Evolutionary conservation across 2,888 invertebrate genomes (phyloP).

Genomic region (Aspidapion aeneum): DNA sequence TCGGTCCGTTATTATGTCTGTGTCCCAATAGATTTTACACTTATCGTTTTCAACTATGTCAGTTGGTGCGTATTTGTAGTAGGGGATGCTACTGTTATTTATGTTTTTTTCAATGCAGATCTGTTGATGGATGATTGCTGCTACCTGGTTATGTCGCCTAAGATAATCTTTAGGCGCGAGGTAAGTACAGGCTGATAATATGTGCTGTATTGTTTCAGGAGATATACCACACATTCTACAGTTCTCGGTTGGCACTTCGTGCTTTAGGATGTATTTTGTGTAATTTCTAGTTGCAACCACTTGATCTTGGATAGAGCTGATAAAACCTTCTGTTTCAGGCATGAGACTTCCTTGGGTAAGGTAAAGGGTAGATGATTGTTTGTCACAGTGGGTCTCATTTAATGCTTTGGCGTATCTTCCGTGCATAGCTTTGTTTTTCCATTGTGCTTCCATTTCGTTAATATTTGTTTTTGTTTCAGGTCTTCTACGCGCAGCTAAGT

Average conservation of each 20-base stretch:
- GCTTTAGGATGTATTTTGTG: conserved; percentile 3
- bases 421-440: conserved; percentile 5
- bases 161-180: conserved; percentile 4
- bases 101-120: not conserved
- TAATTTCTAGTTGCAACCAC: conserved; percentile 1
- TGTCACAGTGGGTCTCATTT: not conserved
- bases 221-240: not conserved
- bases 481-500: not conserved
- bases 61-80: not conserved
- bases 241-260: not conserved
- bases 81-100: not conserved
- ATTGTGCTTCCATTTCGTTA: not conserved
- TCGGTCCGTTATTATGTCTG: conserved; percentile 2
- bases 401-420: conserved; percentile 1
- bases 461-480: not conserved
- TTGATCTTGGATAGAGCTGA: conserved; percentile 2
- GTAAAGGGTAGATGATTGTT: not conserved
- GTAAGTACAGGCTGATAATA: not conserved
- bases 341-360: conserved; percentile 3
- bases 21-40: conserved; percentile 2
- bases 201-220: conserved; percentile 3
- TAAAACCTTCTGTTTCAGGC: conserved; percentile 1
- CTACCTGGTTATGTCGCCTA: conserved; percentile 3
- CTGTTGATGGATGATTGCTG: conserved; percentile 6
- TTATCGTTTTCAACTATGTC: not conserved